Conservation (phyloP, 2,113 vertebrate species). For the Tupaia tana region DNA sequence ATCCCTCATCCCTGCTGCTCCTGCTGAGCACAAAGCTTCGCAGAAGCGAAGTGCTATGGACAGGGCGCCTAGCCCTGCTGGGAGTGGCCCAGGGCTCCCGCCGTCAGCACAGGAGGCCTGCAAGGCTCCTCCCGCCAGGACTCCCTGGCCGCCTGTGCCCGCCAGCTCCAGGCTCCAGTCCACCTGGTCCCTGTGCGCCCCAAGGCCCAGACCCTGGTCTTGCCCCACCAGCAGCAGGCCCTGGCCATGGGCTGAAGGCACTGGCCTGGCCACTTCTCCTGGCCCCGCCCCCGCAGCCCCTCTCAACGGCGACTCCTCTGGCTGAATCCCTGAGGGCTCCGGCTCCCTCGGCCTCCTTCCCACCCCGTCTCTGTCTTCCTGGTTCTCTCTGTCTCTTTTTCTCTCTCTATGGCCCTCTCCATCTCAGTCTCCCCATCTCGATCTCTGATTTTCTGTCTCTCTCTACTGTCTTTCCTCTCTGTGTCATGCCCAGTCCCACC, state of each 20-base stretch:
- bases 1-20: too few relatives aligned
- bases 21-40: neutral
- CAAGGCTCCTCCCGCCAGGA: neutral
- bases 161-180: fast-evolving
- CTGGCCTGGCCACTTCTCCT: neutral
- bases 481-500: too few relatives aligned
- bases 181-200: neutral
- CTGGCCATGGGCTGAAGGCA: fast-evolving
- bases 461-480: neutral
- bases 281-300: fast-evolving
- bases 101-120: neutral
- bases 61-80: neutral
- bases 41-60: neutral
- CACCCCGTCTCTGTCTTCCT: fast-evolving
- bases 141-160: neutral
- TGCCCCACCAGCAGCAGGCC: too few relatives aligned
- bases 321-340: neutral
- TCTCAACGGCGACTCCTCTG: too few relatives aligned
- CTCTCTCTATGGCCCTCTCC: neutral
- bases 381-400: neutral
- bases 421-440: neutral
- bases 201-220: neutral
- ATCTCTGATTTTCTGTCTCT: neutral
- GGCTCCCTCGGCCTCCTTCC: neutral
- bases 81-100: neutral